Percentiles rank a stretch among this genome's conserved stretches.
Conservation (phyloP, 1,140 invertebrate species). For the Maconellicoccus hirsutus region DNA sequence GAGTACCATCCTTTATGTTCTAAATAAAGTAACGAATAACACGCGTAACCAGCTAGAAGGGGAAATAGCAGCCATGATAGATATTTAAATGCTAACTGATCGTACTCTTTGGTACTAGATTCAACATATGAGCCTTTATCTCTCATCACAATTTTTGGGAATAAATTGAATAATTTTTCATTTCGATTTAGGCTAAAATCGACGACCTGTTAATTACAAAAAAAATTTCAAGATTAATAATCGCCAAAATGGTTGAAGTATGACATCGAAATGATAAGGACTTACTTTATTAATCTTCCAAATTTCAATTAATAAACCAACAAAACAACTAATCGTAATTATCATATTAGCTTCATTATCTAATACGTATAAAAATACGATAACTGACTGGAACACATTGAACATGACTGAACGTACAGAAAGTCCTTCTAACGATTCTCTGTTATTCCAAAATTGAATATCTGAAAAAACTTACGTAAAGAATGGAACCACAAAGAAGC, state of each 20-base stretch:
- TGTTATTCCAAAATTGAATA: slow-evolving; percentile 99
- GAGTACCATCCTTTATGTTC: slow-evolving; percentile 99
- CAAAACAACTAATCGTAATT: slow-evolving; percentile 79
- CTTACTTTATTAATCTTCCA: slow-evolving; percentile 98
- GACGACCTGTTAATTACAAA: slow-evolving; percentile 46
- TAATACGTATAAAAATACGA: slow-evolving; percentile 90
- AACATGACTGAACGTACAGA: slow-evolving; percentile 98
- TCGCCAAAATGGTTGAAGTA: not conserved
- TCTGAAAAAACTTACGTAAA: slow-evolving; percentile 44
- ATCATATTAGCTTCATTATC: slow-evolving; percentile 98
- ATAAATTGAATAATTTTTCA: slow-evolving; percentile 55
- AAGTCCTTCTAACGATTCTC: slow-evolving; percentile 91
- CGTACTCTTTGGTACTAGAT: slow-evolving; percentile 89
- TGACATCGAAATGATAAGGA: not conserved
- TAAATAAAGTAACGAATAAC: slow-evolving; percentile 93
- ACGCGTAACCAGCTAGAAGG: slow-evolving; percentile 76
- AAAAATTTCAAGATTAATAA: not conserved
- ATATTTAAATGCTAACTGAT: slow-evolving; percentile 91
- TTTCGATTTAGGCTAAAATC: slow-evolving; percentile 72
- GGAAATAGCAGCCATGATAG: slow-evolving; percentile 93
- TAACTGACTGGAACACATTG: slow-evolving; percentile 91
- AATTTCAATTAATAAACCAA: slow-evolving; percentile 92
- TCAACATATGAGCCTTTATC: slow-evolving; percentile 96
- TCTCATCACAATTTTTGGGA: slow-evolving; percentile 68
- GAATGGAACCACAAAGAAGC: not conserved